Evolutionary conservation across 2,113 vertebrate genomes (phyloP).

Genomic region (Ibidorhyncha struthersii): DNA sequence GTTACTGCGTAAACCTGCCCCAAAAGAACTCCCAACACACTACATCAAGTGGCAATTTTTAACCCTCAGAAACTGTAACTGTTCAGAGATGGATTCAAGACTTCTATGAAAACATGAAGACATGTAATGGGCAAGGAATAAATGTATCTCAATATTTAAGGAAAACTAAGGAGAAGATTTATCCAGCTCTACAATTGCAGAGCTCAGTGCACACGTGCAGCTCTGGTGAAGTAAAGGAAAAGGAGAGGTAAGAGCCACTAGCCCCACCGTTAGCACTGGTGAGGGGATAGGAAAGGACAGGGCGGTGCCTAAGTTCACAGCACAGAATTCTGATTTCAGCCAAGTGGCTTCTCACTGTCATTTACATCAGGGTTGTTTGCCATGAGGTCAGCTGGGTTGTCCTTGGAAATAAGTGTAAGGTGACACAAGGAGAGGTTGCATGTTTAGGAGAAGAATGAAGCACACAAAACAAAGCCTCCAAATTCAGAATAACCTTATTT

Average conservation of each 20-base stretch:
- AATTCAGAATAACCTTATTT: not conserved
- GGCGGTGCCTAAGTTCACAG: not conserved
- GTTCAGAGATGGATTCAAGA: not conserved
- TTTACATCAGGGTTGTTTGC: not conserved
- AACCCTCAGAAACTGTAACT: not conserved
- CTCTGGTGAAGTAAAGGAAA: not conserved
- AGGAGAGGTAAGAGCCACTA: not conserved
- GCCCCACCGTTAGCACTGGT: not conserved
- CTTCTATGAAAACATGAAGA: not conserved
- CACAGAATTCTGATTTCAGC: not conserved
- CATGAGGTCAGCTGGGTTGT: not conserved
- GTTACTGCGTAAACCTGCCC: not conserved
- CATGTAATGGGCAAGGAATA: not conserved
- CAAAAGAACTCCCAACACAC: not conserved
- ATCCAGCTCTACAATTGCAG: not conserved
- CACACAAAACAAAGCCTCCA: not conserved
- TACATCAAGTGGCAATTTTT: not conserved
- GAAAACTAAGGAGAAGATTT: not conserved
- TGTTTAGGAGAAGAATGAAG: not conserved
- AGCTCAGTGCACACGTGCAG: not conserved
- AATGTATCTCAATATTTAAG: not conserved
- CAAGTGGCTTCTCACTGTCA: accelerated
- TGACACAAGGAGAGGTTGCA: not conserved
- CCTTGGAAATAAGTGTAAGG: not conserved
- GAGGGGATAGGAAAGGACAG: not conserved